Percentiles rank a stretch among this genome's conserved stretches.
These are phyloP conservation scores for Vulpes vulpes DNA, from an alignment of 2,113 vertebrate genomes.

Conservation along the genomic window DNA sequence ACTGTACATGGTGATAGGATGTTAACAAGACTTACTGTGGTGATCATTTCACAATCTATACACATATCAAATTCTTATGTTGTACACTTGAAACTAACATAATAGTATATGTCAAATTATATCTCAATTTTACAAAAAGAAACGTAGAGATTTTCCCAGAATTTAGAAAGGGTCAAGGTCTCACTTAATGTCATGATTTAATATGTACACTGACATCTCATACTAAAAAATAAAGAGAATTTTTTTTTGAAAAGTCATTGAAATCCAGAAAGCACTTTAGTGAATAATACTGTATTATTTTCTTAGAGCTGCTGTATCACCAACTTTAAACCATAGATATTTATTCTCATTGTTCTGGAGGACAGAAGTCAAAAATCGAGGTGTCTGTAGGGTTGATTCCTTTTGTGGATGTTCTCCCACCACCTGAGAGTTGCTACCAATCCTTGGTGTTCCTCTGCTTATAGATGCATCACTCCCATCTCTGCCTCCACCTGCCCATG, in stretches of 20 bases:
- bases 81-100: neutral
- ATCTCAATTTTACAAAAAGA: neutral
- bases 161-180: neutral
- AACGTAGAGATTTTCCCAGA: neutral
- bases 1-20: neutral
- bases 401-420: neutral
- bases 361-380: neutral
- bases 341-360: neutral
- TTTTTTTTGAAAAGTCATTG: neutral
- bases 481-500: neutral
- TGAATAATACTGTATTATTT: neutral
- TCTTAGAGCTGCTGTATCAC: neutral
- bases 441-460: neutral
- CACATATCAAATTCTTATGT: neutral
- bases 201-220: neutral
- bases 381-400: neutral
- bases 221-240: neutral
- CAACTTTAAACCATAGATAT: neutral
- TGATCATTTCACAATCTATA: neutral
- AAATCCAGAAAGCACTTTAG: neutral
- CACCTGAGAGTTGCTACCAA: neutral
- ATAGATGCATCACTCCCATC: too few species aligned
- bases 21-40: neutral
- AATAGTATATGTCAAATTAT: neutral
- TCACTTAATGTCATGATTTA: neutral